A percentile compares a stretch with the other conserved stretches of the same genome.
These are phyloP conservation scores for Xanthorhoe spadicearia DNA, from an alignment of 2,888 invertebrate genomes.

Conservation along the genomic window DNA sequence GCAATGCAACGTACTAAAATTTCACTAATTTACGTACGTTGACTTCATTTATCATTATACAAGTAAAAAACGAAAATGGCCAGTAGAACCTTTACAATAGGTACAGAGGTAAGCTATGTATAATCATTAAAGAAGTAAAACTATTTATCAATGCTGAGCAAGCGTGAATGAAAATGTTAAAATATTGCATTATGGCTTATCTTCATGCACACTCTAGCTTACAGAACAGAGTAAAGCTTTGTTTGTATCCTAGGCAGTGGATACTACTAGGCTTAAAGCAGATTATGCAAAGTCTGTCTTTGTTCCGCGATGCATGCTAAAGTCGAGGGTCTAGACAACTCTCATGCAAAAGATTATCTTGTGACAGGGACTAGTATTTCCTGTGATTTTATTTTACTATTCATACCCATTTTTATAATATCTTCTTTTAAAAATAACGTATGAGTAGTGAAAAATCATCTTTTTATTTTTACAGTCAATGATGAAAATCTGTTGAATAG, in stretches of 20 bases:
- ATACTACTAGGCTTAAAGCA: background rate
- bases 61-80: too few species aligned
- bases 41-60: too few species aligned
- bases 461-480: background rate
- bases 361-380: background rate
- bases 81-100: too few species aligned
- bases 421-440: too few species aligned
- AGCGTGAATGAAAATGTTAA: background rate
- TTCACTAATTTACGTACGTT: too few species aligned
- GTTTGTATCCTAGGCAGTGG: background rate
- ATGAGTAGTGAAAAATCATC: too few species aligned
- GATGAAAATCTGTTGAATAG: background rate
- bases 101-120: too few species aligned
- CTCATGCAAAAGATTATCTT: background rate
- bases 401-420: background rate
- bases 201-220: background rate
- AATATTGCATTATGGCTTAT: background rate
- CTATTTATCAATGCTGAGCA: background rate
- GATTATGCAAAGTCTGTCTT: background rate
- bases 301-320: background rate
- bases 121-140: too few species aligned
- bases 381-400: background rate
- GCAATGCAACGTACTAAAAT: too few species aligned
- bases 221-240: background rate
- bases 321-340: background rate